A percentile compares a stretch with the other conserved stretches of the same genome.
phyloP scores from a whole-genome alignment of 2,113 vertebrate genomes.

The Dolichotis patagonum region DNA sequence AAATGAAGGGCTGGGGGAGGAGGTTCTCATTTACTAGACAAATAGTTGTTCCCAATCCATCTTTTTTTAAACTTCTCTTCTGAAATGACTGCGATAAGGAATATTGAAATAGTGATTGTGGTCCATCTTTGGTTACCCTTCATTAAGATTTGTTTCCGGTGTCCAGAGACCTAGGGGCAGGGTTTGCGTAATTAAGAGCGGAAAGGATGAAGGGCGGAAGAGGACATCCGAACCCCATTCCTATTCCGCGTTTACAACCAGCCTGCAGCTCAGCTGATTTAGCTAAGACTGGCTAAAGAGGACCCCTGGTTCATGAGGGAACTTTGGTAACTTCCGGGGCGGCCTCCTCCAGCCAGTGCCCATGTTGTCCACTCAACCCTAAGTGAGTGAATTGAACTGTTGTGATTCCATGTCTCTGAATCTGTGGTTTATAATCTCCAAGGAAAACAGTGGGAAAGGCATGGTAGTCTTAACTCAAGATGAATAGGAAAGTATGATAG shows the following conservation, averaged over 20 bases:
- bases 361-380: not conserved
- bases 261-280: not conserved
- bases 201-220: not conserved
- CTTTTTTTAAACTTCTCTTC: constrained; percentile 16
- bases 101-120: not conserved
- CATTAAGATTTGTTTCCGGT: constrained; percentile 59
- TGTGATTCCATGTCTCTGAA: not conserved
- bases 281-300: not conserved
- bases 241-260: not conserved
- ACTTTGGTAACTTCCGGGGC: constrained; percentile 37
- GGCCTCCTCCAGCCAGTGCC: not conserved
- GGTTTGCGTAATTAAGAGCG: constrained; percentile 58
- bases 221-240: not conserved
- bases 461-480: too few species aligned
- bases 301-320: not conserved
- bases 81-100: constrained; percentile 64
- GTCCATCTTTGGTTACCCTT: constrained; percentile 55
- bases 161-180: not conserved
- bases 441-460: not conserved
- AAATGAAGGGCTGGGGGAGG: constrained; percentile 43
- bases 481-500: too few species aligned
- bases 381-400: not conserved
- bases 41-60: constrained; percentile 36
- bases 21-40: constrained; percentile 48
- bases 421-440: not conserved